Conservation (phyloP, 2,113 vertebrate species). For the Pyrgilauda ruficollis region DNA sequence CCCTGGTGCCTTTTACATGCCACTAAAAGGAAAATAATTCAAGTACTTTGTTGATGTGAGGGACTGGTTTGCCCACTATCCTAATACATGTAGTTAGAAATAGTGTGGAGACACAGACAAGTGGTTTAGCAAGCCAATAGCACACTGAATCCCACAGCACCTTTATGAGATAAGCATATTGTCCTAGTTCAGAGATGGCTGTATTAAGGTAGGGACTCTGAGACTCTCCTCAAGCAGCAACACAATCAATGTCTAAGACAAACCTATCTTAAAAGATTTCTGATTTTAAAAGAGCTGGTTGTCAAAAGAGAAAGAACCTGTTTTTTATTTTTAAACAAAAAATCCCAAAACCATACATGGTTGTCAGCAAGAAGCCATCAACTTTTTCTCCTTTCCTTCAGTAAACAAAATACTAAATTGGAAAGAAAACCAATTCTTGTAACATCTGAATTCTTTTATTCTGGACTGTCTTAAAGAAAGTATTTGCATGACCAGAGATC, state of each 20-base stretch:
- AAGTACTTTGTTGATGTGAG: background rate
- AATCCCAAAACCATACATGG: background rate
- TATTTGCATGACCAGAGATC: background rate
- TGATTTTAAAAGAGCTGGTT: background rate
- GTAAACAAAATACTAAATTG: background rate
- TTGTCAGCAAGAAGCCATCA: background rate
- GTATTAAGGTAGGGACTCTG: background rate
- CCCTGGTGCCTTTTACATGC: background rate
- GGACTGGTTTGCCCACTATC: background rate
- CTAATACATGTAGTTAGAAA: background rate
- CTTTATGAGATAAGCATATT: background rate
- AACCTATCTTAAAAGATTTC: background rate
- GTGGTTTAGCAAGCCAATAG: background rate
- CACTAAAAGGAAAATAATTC: background rate
- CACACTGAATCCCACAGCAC: background rate
- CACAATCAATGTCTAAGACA: background rate
- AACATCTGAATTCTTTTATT: background rate
- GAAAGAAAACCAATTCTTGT: background rate
- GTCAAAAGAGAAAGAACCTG: background rate
- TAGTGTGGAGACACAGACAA: background rate
- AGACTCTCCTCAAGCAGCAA: background rate
- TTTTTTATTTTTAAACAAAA: background rate
- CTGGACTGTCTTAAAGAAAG: background rate
- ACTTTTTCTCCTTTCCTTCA: background rate
- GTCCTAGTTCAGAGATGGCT: background rate